phyloP scores from a whole-genome alignment of 2,113 vertebrate genomes.

The Entosphenus tridentatus region DNA sequence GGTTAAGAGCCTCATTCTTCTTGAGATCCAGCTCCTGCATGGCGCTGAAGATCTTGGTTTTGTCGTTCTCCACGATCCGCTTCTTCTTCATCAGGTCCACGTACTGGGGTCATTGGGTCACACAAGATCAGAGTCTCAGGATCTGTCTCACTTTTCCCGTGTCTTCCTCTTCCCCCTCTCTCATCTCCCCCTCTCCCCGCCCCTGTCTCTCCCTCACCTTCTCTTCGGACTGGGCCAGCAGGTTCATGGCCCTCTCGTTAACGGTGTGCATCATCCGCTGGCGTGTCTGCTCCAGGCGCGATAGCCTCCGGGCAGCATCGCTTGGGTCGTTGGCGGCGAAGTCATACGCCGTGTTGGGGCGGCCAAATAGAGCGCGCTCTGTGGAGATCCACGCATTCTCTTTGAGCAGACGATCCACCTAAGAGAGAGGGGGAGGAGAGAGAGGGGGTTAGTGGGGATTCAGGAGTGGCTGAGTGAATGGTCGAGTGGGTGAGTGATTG shows the following conservation, averaged over 20 bases:
- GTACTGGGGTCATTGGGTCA: conserved; percentile 27
- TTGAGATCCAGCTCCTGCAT: conserved; percentile 72
- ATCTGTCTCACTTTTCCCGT: no score
- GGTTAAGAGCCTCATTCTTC: conserved; percentile 53
- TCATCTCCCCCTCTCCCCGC: no score
- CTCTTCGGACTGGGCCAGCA: conserved; percentile 59
- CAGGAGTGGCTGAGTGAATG: not conserved
- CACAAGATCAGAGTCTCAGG: no score
- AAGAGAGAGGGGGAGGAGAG: not conserved
- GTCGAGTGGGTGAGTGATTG: not conserved
- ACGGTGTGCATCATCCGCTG: conserved; percentile 39
- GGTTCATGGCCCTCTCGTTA: conserved; percentile 54
- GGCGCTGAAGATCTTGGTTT: conserved; percentile 52
- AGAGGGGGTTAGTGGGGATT: not conserved
- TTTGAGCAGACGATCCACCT: conserved; percentile 57
- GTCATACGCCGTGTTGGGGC: conserved; percentile 56
- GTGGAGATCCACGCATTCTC: conserved; percentile 72
- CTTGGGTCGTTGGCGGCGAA: conserved; percentile 46
- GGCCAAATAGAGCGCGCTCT: conserved; percentile 58
- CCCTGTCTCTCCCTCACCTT: conserved; percentile 24
- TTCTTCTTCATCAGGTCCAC: conserved; percentile 77
- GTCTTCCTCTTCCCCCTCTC: no score
- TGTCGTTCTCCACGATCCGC: conserved; percentile 77
- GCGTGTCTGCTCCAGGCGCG: conserved; percentile 45
- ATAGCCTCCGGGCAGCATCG: conserved; percentile 44